Base-by-base conservation (phyloP, 2,113 vertebrate genomes). In the Lota lota region DNA sequence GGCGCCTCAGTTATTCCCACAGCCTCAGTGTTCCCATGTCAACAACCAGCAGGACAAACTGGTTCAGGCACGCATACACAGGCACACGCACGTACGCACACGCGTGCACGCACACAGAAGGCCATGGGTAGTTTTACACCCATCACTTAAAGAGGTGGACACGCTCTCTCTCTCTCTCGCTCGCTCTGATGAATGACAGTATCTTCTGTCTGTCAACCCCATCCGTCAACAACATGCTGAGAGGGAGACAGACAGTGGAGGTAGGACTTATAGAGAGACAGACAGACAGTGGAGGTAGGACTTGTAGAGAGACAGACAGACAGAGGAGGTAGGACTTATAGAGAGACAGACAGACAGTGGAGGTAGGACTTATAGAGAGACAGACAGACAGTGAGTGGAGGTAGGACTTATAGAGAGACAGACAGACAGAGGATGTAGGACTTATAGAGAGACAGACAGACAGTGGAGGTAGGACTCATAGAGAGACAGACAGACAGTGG, bases 1-100 rank as follows among this genome's bases (percentile, higher is more conserved):
- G 84, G 87, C 84, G 67, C 76, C 80, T 76, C 54, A 77, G 76
- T 64, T 17, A 74, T 72, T 76, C 84, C 74, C 28, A 81, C 82
- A 87, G 72, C 24, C 75, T 70, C 47, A 83, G 79, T 18, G 77
- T 85, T 83, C 80, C 78, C 85, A 82, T 83, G 83, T 84, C 85
- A 86, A 77, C 80, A 75, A 76, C 53, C 78, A 76, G 77, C 87
- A 79, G 87, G 82, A 82, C 81, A 82, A 85, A 65, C 54, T 81
- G 80, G 85, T 88, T 85, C 80, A 68, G 69, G 64, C 47, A 58
- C 22, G 2, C 36, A 24, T 57, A 8, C 58, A 63, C 76, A 28
- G 58, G 58, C 72, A 51, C 36, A 58, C 24, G 14, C 51, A 69
- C 77, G 66, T 68, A 21, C 18, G 33, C 24, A 22, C 56, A 63